Base-by-base conservation (phyloP, 2,888 invertebrate species). In the Hybos culiciformis region DNA sequence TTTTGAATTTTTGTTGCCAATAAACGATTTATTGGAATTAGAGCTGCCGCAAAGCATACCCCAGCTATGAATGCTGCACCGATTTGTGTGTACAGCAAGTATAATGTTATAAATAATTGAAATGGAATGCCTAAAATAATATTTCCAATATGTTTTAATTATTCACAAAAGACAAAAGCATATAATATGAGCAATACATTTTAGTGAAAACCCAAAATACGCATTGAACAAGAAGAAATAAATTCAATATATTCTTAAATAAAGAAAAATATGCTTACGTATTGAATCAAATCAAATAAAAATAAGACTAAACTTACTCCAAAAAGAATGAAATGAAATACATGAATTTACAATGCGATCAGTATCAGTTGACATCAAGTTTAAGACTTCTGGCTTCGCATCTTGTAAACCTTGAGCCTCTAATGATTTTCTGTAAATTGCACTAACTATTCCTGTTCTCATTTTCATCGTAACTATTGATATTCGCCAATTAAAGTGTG, bases 291-390 rank as follows among this genome's bases (percentile, higher is more conserved):
- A n/a, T n/a, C n/a, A n/a, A n/a, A n/a, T 6, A n/a, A n/a, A 96
- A 96, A 58, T 96, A 83, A n/a, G n/a, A n/a, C n/a, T n/a, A n/a
- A n/a, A n/a, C n/a, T n/a, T n/a, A 65, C 93, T 94, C 96, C 97
- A 97, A 52, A 94, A 73, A 5, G 88, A 81, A 68, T 97, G 97
- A 62, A 98, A 94, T 67, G 92, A 93, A 3, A 90, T 83, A 65
- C 92, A 93, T 18, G 94, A 87, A 65, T 94, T 94, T 1, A 93
- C 86, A 51, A 97, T 87, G 52, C 96, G 75, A 61, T 96, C 93
- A 0, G 87, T 84, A 62, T 98, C 97, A 0, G 92, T 92, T 23
- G 93, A 94, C 86, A 97, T 92, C 53, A 91, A 86, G 67, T 97
- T 97, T 2, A 94, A 77, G 44, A 97, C 83, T 70, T 96, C 87